Evolutionary conservation across 2,888 invertebrate genomes (phyloP), one percentile per base, ranked within the genome.

Genomic region (Scrobipalpa atriplicella): DNA sequence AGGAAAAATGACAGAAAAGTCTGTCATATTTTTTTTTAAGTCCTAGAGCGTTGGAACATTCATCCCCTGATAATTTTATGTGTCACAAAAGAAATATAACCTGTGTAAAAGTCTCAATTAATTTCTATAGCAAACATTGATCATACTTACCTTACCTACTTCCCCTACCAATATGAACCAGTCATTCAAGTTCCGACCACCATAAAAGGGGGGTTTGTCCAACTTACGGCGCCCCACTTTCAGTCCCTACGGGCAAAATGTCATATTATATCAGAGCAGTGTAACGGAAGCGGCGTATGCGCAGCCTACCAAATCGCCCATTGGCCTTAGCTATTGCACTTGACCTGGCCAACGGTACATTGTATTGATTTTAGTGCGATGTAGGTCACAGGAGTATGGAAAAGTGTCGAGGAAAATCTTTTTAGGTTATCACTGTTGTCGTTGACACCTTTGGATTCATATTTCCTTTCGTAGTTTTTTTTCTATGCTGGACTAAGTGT

Each of bases 201-300:
- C 83, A 77, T 83, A 82, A 70, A 71, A 64, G 78, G 77, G 65
- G 70, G 74, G 79, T 71, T 80, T 81, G 79, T 71, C 81, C 81
- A 76, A 73, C 76, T 81, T 78, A 77, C 68, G 60, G 67, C 68
- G 82, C 65, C 79, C 84, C 72, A 86, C 80, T 78, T 84, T 18
- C 43, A 43, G 82, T 86, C 88, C 89, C 89, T 71, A 85, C 89
- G 90, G 90, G 87, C 84, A 90, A 90, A 90, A 84, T 91, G 90
- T 91, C 90, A 89, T 89, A 86, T 88, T 88, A 87, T 86, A 87
- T 86, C 86, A 86, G 87, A 84, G 75, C 77, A 90, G 88, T 90
- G 84, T 90, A 90, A 90, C 92, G 91, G 91, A 91, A 89, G 87
- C 76, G 75, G 69, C 71, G 79, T 83, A 85, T 84, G 87, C 81